These are phyloP conservation scores for Danio tinwini DNA, from an alignment of 2,797 vertebrate species.

Conservation along the genomic window DNA sequence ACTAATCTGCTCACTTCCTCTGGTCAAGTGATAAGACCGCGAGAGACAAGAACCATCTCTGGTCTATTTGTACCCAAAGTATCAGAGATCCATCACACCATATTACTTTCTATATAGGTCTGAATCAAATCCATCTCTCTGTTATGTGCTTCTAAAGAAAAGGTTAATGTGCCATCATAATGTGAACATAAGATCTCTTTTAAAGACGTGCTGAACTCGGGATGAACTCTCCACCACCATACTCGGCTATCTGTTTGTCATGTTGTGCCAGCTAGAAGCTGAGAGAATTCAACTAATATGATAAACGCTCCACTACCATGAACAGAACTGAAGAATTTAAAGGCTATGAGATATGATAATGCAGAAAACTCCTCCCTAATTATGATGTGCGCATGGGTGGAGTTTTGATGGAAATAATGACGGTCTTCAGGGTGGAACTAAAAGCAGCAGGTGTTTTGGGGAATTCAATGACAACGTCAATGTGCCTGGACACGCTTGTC, in stretches of 20 bases:
- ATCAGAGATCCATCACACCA: conserved; percentile 57
- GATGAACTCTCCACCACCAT: conserved; percentile 55
- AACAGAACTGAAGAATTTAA: conserved; percentile 23
- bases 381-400: conserved; percentile 59
- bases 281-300: conserved; percentile 45
- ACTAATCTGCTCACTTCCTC: conserved; percentile 69
- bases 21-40: conserved; percentile 60
- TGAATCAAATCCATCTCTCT: conserved; percentile 59
- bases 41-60: conserved; percentile 52
- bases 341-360: conserved; percentile 30
- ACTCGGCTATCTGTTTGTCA: conserved; percentile 12
- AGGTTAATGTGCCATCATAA: conserved; percentile 67
- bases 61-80: conserved; percentile 55
- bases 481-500: conserved; percentile 67
- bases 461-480: conserved; percentile 56
- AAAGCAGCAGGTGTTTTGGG: conserved; percentile 68
- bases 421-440: conserved; percentile 38
- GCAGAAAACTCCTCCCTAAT: conserved; percentile 22
- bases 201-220: conserved; percentile 60
- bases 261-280: conserved; percentile 34
- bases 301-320: conserved; percentile 40
- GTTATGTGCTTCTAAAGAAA: conserved; percentile 62
- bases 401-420: conserved; percentile 59
- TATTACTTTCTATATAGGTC: conserved; percentile 53
- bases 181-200: conserved; percentile 62